Percentiles rank a stretch among this genome's conserved stretches.
These are phyloP conservation scores for Drosophila neonasuta DNA, from an alignment of 2,888 invertebrate species.

Conservation along the genomic window DNA sequence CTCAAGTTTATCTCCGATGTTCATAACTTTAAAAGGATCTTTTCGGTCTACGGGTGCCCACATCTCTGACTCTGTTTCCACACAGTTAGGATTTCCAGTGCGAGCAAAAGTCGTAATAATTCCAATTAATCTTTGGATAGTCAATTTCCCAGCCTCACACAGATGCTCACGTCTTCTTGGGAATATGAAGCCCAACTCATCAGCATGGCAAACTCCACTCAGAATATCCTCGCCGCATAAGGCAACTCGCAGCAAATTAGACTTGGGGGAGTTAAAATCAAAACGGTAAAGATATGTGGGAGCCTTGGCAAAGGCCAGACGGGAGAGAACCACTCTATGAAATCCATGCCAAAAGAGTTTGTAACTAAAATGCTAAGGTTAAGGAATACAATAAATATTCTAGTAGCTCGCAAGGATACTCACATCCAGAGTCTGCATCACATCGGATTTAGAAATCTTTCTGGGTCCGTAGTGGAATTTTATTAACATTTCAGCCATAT, in stretches of 20 bases:
- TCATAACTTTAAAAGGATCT: constrained; percentile 66
- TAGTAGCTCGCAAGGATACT: constrained; percentile 27
- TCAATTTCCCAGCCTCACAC: constrained; percentile 64
- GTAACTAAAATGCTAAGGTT: constrained; percentile 72
- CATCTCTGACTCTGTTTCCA: constrained; percentile 42
- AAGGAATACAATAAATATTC: not conserved
- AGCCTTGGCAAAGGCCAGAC: constrained; percentile 64
- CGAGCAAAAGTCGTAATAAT: constrained; percentile 77
- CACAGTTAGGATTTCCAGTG: constrained; percentile 77
- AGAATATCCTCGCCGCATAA: constrained; percentile 73
- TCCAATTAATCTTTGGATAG: constrained; percentile 76
- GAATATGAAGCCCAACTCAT: constrained; percentile 80
- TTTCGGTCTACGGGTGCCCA: constrained; percentile 70
- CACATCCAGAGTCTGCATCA: constrained; percentile 79
- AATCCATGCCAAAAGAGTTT: constrained; percentile 81
- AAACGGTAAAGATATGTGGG: constrained; percentile 81
- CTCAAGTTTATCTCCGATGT: constrained; percentile 70
- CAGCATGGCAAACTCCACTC: constrained; percentile 79
- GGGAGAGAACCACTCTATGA: constrained; percentile 74
- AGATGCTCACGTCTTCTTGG: constrained; percentile 48
- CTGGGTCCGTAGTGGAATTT: constrained; percentile 81
- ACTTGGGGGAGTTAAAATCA: constrained; percentile 79
- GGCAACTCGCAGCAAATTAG: constrained; percentile 74
- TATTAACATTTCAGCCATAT: constrained; percentile 75
- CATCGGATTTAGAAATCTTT: constrained; percentile 40